These are phyloP conservation scores for Macrochelys suwanniensis DNA, from an alignment of 2,797 vertebrate species.

Conservation along the genomic window DNA sequence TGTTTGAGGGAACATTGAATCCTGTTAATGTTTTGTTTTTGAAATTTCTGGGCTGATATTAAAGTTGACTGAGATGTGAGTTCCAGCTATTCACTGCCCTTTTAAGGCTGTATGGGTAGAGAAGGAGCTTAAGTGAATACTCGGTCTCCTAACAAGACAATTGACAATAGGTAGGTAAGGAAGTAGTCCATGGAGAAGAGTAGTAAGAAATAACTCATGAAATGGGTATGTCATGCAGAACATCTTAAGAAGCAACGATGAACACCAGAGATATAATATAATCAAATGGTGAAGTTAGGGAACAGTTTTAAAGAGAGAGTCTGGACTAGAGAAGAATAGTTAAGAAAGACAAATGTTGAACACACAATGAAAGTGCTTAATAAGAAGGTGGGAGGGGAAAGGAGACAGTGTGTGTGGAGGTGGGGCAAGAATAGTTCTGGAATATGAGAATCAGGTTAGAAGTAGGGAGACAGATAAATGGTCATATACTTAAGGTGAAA, in stretches of 20 bases:
- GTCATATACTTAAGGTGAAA: not conserved
- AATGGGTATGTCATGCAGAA: not conserved
- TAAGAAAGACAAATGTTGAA: not conserved
- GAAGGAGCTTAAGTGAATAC: not conserved
- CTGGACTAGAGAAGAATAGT: not conserved
- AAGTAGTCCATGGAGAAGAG: not conserved
- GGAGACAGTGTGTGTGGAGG: not conserved
- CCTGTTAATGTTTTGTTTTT: not conserved
- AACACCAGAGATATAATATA: not conserved
- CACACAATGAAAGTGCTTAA: not conserved
- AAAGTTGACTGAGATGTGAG: not conserved
- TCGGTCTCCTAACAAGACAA: not conserved
- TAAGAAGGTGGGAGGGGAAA: not conserved
- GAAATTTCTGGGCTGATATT: not conserved
- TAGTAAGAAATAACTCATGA: not conserved
- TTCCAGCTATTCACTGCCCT: not conserved
- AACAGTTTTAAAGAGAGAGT: not conserved
- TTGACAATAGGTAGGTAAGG: not conserved
- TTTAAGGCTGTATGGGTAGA: not conserved
- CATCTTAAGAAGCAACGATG: not conserved
- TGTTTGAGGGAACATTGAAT: not conserved
- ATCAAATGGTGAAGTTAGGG: not conserved
- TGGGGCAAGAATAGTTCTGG: not conserved
- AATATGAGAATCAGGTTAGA: not conserved
- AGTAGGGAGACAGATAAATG: not conserved